These are phyloP conservation scores for Thamnophis elegans DNA, from an alignment of 2,797 vertebrate genomes.

Conservation along the genomic window DNA sequence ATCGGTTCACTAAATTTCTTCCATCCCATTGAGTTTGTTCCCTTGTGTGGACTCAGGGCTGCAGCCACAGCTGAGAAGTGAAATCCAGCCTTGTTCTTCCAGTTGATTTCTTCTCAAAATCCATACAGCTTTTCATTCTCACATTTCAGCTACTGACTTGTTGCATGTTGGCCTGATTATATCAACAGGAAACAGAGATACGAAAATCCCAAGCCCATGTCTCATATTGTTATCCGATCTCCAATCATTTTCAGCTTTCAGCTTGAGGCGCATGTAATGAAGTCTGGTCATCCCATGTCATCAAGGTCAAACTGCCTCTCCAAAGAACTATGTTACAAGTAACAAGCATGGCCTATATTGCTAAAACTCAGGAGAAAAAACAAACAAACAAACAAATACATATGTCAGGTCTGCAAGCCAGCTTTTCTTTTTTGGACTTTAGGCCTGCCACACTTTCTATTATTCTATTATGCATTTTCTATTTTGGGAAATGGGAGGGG, in stretches of 20 bases:
- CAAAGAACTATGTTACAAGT: not conserved
- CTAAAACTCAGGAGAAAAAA: not conserved
- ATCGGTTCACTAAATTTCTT: not conserved
- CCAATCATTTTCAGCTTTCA: not conserved
- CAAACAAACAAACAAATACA: not conserved
- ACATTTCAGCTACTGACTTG: conserved; percentile 6
- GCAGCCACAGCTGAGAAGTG: not conserved
- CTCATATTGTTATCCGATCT: conserved; percentile 12
- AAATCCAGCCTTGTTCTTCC: conserved; percentile 9
- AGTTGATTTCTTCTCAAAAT: conserved; percentile 9
- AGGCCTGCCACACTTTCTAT: no score
- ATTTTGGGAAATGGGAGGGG: no score
- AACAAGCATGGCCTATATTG: not conserved
- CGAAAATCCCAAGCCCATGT: conserved; percentile 13
- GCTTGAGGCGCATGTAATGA: not conserved
- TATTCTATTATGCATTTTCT: no score
- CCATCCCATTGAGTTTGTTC: not conserved
- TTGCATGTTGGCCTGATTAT: conserved; percentile 11
- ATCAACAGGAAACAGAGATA: conserved; percentile 11
- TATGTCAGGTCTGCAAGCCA: no score
- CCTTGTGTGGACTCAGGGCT: not conserved
- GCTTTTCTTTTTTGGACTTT: no score
- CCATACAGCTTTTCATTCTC: not conserved
- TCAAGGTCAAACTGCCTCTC: not conserved
- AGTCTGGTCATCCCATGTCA: not conserved